Conservation (phyloP, 2,888 invertebrate genomes). For the Liopterus haemorrhoidalis region DNA sequence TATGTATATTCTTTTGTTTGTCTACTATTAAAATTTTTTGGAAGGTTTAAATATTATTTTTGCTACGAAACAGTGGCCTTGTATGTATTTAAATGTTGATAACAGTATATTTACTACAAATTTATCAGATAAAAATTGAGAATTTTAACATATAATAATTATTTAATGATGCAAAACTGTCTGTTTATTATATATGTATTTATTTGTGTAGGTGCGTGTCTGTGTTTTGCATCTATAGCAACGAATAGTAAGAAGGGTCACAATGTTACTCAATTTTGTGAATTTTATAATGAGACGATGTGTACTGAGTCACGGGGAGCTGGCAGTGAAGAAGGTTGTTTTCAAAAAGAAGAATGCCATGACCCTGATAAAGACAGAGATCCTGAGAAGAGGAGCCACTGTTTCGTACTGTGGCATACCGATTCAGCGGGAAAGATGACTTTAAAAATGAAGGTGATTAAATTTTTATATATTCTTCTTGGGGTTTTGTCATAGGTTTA, state of each 20-base stretch:
- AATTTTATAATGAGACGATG: constrained; percentile 60
- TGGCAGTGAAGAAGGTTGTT: constrained; percentile 46
- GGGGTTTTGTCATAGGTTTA: too few species aligned
- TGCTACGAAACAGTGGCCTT: too few species aligned
- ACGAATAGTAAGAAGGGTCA: constrained; percentile 28
- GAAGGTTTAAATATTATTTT: too few species aligned
- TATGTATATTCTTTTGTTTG: too few species aligned
- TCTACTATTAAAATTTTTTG: too few species aligned
- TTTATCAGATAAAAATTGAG: too few species aligned
- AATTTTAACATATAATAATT: too few species aligned
- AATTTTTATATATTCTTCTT: too few species aligned
- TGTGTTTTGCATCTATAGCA: constrained; percentile 29
- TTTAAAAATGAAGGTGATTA: constrained; percentile 42
- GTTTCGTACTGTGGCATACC: constrained; percentile 77
- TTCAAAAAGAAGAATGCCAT: constrained; percentile 58
- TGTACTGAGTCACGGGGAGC: constrained; percentile 47
- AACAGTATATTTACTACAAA: too few species aligned
- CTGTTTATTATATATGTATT: too few species aligned
- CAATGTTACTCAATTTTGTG: constrained; percentile 54
- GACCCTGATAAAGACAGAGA: constrained; percentile 50
- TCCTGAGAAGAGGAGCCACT: constrained; percentile 69
- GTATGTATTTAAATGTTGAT: too few species aligned
- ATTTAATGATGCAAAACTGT: too few species aligned
- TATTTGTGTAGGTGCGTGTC: constrained; percentile 9
- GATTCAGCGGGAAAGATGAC: constrained; percentile 56